These are phyloP conservation scores for Poeciliopsis gracilis DNA, from an alignment of 2,797 vertebrate genomes.

Conservation along the genomic window DNA sequence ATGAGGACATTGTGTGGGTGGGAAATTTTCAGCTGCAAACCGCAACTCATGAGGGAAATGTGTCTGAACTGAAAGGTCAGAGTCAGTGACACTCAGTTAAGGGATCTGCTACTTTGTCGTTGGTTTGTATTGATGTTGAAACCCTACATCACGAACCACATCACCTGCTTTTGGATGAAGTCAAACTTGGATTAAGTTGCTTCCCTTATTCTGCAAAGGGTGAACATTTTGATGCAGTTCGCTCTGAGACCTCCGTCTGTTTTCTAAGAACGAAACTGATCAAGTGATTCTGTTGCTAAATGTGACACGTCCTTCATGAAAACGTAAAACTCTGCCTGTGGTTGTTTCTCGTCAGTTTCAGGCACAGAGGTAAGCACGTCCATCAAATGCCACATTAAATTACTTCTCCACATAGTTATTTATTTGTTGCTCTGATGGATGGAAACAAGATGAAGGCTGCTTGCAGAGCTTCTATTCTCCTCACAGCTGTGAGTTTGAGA, in stretches of 20 bases:
- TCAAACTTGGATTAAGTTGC: too few species aligned
- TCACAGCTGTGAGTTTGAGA: constrained; percentile 4
- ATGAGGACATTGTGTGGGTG: neutral
- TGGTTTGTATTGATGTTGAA: neutral
- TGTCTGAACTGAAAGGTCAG: neutral
- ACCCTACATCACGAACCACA: neutral
- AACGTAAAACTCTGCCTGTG: neutral
- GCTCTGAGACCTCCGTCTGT: neutral
- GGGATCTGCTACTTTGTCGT: neutral
- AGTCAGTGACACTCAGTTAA: neutral
- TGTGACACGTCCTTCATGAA: neutral
- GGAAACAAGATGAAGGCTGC: neutral
- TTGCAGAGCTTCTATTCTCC: neutral
- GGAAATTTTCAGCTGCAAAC: neutral
- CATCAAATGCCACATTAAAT: neutral
- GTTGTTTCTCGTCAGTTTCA: neutral
- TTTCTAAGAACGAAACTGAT: neutral
- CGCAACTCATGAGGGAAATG: neutral
- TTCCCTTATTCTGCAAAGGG: neutral
- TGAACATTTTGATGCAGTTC: neutral
- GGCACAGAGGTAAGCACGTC: neutral
- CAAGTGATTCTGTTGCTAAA: neutral
- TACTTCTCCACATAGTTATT: neutral
- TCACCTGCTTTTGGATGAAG: neutral
- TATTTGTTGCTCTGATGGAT: too few species aligned